A percentile compares a stretch with the other conserved stretches of the same genome.
These are phyloP conservation scores for Labroides dimidiatus DNA, from an alignment of 2,797 vertebrate species.

Conservation along the genomic window DNA sequence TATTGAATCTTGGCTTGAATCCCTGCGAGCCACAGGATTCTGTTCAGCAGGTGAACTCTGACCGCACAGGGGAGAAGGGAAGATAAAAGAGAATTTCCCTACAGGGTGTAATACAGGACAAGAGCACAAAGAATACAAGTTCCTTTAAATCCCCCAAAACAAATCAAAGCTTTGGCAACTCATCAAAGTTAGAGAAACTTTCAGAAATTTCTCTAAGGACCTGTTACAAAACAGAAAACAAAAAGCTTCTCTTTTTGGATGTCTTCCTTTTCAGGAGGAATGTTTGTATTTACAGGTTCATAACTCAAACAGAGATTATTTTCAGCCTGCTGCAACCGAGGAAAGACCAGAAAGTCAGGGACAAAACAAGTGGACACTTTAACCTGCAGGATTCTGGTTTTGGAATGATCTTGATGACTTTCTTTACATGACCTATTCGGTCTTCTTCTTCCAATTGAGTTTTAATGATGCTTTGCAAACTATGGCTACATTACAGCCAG, in stretches of 20 bases:
- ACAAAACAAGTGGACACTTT: too few relatives aligned
- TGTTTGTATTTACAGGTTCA: too few relatives aligned
- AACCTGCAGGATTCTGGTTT: too few relatives aligned
- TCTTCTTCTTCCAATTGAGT: too few relatives aligned
- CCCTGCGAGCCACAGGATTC: not conserved
- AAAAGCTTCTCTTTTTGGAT: not conserved
- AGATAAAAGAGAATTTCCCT: constrained; percentile 16
- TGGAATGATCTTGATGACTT: too few relatives aligned
- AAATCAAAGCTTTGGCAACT: constrained; percentile 2
- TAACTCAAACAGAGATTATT: too few relatives aligned
- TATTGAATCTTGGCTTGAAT: not conserved
- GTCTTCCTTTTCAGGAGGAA: too few relatives aligned
- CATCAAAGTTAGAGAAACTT: not conserved
- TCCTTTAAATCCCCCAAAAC: not conserved
- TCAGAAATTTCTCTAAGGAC: not conserved
- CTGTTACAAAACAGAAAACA: not conserved
- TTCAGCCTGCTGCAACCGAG: too few relatives aligned
- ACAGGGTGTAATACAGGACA: not conserved
- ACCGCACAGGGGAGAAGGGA: not conserved
- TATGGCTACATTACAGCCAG: too few relatives aligned
- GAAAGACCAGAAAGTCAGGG: too few relatives aligned
- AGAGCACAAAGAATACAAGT: not conserved
- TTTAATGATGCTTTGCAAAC: too few relatives aligned
- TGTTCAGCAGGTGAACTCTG: constrained; percentile 32
- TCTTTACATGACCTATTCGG: too few relatives aligned